Percentiles rank a stretch among this genome's conserved stretches.
Conservation (phyloP, 2,797 vertebrate species). For the Gadopsis marmoratus region DNA sequence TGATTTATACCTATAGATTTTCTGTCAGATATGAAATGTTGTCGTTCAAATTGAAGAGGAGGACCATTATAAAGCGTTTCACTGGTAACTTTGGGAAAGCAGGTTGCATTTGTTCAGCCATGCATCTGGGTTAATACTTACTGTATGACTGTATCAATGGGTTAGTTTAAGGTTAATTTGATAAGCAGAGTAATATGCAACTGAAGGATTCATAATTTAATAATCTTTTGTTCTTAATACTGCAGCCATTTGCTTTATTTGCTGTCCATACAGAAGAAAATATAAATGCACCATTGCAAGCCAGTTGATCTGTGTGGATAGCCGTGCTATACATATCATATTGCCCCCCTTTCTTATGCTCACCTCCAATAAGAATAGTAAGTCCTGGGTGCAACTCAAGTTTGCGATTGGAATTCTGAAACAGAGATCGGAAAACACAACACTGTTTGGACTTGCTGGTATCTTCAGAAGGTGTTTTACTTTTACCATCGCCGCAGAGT, state of each 20-base stretch:
- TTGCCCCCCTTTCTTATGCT: neutral
- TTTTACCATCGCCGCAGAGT: conserved; percentile 69
- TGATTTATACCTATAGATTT: conserved; percentile 99
- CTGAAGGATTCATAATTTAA: conserved; percentile 60
- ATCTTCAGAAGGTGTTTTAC: conserved; percentile 70
- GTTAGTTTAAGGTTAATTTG: conserved; percentile 68
- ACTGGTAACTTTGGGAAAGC: conserved; percentile 85
- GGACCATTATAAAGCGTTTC: conserved; percentile 92
- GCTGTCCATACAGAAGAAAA: conserved; percentile 9
- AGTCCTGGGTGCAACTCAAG: neutral
- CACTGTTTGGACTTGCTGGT: conserved; percentile 63
- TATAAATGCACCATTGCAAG: neutral
- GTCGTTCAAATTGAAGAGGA: conserved; percentile 93
- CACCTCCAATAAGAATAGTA: conserved; percentile 31
- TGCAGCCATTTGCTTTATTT: conserved; percentile 44
- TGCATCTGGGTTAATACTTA: conserved; percentile 47
- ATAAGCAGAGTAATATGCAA: conserved; percentile 60
- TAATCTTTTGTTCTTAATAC: conserved; percentile 42
- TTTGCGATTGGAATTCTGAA: conserved; percentile 45
- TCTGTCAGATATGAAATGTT: conserved; percentile 97
- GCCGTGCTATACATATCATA: conserved; percentile 5
- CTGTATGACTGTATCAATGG: conserved; percentile 37
- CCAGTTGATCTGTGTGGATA: neutral
- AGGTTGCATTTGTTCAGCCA: conserved; percentile 67
- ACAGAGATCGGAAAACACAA: conserved; percentile 49